Conservation (phyloP, 2,797 vertebrate genomes). For the Clarias fuscus region DNA sequence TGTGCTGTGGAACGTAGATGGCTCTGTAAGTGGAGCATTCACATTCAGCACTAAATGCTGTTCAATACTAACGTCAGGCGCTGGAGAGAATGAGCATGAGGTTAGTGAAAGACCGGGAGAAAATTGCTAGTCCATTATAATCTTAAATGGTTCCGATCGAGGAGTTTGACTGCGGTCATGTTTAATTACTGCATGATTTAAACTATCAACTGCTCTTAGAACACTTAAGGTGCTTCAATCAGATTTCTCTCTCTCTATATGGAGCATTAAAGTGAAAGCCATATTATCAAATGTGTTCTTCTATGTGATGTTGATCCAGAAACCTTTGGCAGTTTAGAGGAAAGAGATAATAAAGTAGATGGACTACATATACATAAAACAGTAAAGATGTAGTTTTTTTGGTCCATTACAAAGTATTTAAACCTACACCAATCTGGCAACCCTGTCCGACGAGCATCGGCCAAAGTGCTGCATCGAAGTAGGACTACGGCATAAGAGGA, state of each 20-base stretch:
- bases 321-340: neutral
- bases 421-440: neutral
- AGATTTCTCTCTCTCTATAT: neutral
- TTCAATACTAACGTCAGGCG: constrained; percentile 21
- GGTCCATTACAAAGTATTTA: no score
- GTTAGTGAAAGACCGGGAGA: neutral
- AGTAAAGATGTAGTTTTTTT: neutral
- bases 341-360: neutral
- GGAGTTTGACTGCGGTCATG: neutral
- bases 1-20: neutral
- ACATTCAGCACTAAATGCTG: constrained; percentile 15
- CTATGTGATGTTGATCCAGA: neutral
- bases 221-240: neutral
- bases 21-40: neutral
- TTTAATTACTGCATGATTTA: neutral
- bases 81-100: neutral
- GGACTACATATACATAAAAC: neutral
- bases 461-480: neutral
- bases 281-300: neutral
- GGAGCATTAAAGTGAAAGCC: neutral
- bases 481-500: neutral
- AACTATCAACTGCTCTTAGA: neutral
- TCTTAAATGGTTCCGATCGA: neutral
- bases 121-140: neutral
- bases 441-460: no score